Evolutionary conservation across 1,140 invertebrate genomes (phyloP), one percentile per base, ranked within the genome.

Genomic region (Muscidifurax raptorellus): DNA sequence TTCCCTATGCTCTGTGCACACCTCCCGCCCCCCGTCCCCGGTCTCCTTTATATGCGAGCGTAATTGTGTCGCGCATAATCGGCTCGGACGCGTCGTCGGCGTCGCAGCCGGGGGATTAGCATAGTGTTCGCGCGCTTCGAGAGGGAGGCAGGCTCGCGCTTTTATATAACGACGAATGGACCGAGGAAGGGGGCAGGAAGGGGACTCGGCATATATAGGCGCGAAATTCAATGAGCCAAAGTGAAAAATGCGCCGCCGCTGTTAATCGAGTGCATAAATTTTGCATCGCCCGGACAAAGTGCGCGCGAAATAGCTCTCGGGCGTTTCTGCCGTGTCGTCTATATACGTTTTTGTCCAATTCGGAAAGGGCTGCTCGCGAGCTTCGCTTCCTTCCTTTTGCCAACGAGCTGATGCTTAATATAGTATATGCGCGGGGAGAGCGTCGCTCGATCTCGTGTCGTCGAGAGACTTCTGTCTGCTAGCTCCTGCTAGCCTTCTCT

Each of bases 41-140:
- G 52, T 3, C 47, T 25, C 75, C 40, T 67, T 67, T 67, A n/a
- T 67, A n/a, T 44, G 40, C 32, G 59, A 76, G 52, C 72, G 30
- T 77, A 77, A 76, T 76, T 83, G 81, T 67, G 72, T 83, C 81
- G 74, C 25, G 80, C 69, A 64, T 72, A 80, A 80, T 82, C 80
- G 28, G n/a, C 22, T 59, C 71, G 52, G 59, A 75, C 81, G 30
- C 52, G 22, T 18, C 18, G 52, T 59, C 52, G 22, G 5, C 18
- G 52, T 59, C 52, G 18, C 67, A 13, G 72, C 59, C 71, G 22
- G 47, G 40, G 66, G 10, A 74, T 82, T 82, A 82, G 40, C 71
- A 69, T 74, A 64, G 27, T 59, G 40, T 47, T 71, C 36, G 66
- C 25, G 40, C 40, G 40, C 40, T 81, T 81, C 67, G n/a, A 52